Evolutionary conservation across 2,888 invertebrate species (phyloP).

Genomic region (Boloria selene): DNA sequence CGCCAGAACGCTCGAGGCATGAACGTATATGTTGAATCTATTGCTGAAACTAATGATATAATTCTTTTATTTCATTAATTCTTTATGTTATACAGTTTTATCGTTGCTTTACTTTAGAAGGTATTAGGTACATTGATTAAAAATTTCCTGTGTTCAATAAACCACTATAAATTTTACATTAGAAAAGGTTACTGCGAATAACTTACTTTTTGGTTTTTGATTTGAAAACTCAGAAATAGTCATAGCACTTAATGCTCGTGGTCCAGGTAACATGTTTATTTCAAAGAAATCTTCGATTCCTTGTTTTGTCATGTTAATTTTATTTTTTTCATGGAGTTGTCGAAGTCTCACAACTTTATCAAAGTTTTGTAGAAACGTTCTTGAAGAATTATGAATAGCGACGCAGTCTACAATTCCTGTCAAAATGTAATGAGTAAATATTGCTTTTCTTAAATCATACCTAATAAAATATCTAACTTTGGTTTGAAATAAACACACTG

Average conservation of each 20-base stretch:
- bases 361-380: slow-evolving; percentile 84
- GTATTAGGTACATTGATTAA: no score
- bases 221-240: slow-evolving; percentile 56
- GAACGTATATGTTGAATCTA: slow-evolving; percentile 66
- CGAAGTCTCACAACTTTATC: slow-evolving; percentile 80
- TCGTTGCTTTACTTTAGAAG: no score
- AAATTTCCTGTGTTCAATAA: no score
- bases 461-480: neutral
- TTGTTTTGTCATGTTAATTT: slow-evolving; percentile 50
- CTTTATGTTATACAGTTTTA: no score
- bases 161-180: no score
- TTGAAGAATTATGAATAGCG: slow-evolving; percentile 80
- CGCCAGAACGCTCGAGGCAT: slow-evolving; percentile 64
- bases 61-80: neutral
- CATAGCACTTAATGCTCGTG: slow-evolving; percentile 60
- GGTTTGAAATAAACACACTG: no score
- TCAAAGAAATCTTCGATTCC: slow-evolving; percentile 72
- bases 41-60: slow-evolving; percentile 56
- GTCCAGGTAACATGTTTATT: slow-evolving; percentile 67
- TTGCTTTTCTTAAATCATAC: neutral
- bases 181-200: neutral
- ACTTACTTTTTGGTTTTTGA: slow-evolving; percentile 60
- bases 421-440: slow-evolving; percentile 34
- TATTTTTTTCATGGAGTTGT: slow-evolving; percentile 66
- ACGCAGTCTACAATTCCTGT: slow-evolving; percentile 84